Evolutionary conservation across 1,140 invertebrate genomes (phyloP), one percentile per base, ranked within the genome.

Genomic region (Sycophila sp.): DNA sequence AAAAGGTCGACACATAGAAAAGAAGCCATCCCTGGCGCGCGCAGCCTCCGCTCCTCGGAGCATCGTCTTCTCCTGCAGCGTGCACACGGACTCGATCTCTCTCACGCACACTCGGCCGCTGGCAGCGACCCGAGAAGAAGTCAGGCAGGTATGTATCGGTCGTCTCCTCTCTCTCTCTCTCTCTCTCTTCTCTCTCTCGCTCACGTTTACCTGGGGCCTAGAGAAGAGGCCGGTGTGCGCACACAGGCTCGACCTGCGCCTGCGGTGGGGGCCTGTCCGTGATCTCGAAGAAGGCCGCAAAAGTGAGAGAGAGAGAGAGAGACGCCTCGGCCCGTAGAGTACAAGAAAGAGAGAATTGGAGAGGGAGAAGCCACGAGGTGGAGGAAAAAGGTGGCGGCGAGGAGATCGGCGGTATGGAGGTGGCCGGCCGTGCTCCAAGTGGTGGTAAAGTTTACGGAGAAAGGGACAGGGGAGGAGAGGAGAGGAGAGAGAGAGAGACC

Each of bases 281-380:
- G 73, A 71, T 75, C 74, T 68, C 69, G 63, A 49, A 71, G 70
- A 71, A 73, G 72, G 73, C 73, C 72, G 62, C 71, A 38, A 59
- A 68, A 59, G 70, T 70, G 19, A 64, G 40, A 72, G 62, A 73
- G 11, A 62, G 70, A 47, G 53, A 59, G 34, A 72, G 42, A 72
- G 56, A 62, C 56, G 70, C 66, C 72, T 74, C 72, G 71, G 68
- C 69, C 69, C 69, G 71, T 62, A 66, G 49, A 32, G 71, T 62
- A 66, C 55, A 32, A 51, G n/a, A 40, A 56, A 75, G 71, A 60
- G 71, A 64, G 69, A 63, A 58, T 63, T 58, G 63, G 45, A 11
- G 26, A 49, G 45, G 24, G 30, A 49, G 36, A 36, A 58, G 30
- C n/a, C 0, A 45, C 5, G 17, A 8, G 38, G 13, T 30, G 22